These are phyloP conservation scores for Lithophane ornitopus DNA, from an alignment of 2,888 invertebrate species.

Conservation along the genomic window DNA sequence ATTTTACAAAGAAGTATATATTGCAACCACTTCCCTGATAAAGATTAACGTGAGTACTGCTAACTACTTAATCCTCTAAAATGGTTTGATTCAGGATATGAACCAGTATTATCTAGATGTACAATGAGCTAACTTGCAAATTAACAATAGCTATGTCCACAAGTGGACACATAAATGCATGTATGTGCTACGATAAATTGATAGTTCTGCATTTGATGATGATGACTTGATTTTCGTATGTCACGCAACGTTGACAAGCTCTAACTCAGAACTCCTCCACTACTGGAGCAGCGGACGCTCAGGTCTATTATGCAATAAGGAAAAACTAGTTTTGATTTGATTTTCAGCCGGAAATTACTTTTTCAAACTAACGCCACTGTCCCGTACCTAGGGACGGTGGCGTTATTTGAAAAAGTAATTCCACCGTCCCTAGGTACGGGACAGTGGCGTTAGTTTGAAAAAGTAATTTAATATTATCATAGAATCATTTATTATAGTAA, in stretches of 20 bases:
- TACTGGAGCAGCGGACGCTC: not conserved
- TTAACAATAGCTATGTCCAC: not conserved
- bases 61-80: not conserved
- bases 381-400: too few relatives aligned
- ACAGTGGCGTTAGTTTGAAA: too few relatives aligned
- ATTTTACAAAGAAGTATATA: not conserved
- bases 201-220: not conserved
- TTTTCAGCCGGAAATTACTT: not conserved
- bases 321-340: not conserved
- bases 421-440: too few relatives aligned
- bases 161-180: not conserved
- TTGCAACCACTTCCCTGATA: constrained; percentile 5
- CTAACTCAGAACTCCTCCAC: not conserved
- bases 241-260: not conserved
- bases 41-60: constrained; percentile 30
- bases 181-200: not conserved
- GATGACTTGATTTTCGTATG: not conserved
- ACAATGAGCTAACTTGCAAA: not conserved
- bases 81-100: constrained; percentile 17
- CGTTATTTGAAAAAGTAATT: too few relatives aligned
- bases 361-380: not conserved
- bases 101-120: not conserved
- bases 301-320: not conserved
- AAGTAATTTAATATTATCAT: too few relatives aligned
- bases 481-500: too few relatives aligned